Conservation (phyloP, 2,888 invertebrate species). For the Odontocolon sp. region DNA sequence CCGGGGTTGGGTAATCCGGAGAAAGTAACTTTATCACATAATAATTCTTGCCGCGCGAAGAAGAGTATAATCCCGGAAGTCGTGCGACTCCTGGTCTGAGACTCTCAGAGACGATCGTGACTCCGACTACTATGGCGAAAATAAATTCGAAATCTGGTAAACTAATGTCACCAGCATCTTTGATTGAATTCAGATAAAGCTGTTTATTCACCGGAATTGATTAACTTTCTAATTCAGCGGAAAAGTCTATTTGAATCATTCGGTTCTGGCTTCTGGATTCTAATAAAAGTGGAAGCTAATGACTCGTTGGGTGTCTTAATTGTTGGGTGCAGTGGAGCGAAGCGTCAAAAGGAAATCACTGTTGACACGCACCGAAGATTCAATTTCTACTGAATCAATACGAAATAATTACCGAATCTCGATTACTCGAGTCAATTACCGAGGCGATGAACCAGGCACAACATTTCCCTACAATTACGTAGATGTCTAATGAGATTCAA, state of each 20-base stretch:
- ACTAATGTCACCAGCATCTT: constrained; percentile 12
- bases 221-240: constrained; percentile 50
- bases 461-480: no score
- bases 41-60: constrained; percentile 60
- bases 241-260: constrained; percentile 23
- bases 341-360: constrained; percentile 57
- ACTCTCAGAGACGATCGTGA: constrained; percentile 42
- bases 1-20: constrained; percentile 59
- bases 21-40: constrained; percentile 62
- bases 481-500: constrained; percentile 1
- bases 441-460: no score
- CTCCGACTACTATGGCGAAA: constrained; percentile 2
- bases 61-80: constrained; percentile 62
- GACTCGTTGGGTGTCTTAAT: constrained; percentile 49
- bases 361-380: constrained; percentile 8
- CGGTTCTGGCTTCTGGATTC: constrained; percentile 44
- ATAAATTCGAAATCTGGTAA: not conserved
- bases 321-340: constrained; percentile 54
- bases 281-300: constrained; percentile 38
- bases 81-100: constrained; percentile 15
- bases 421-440: not conserved
- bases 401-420: not conserved
- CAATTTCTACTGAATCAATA: constrained; percentile 6
- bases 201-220: constrained; percentile 44
- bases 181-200: constrained; percentile 17